These are phyloP conservation scores for Oreochromis spilurus DNA, from an alignment of 2,113 vertebrate genomes.

Conservation along the genomic window DNA sequence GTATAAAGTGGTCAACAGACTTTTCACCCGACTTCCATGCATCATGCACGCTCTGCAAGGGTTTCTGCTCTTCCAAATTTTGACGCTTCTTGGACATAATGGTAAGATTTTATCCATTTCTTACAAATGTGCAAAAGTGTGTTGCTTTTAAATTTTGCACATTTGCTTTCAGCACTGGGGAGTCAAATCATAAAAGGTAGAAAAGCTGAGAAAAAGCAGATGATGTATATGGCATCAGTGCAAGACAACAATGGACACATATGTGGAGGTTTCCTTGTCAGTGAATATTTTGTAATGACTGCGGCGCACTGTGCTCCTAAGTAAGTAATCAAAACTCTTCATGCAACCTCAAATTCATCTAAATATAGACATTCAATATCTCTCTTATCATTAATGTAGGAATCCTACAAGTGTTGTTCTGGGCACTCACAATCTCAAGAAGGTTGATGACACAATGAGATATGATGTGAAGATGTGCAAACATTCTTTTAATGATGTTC, in stretches of 20 bases:
- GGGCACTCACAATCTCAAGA: not conserved
- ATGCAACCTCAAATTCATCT: not conserved
- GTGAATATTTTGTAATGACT: constrained; percentile 62
- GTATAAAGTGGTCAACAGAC: not conserved
- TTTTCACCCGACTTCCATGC: not conserved
- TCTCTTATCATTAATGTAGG: not conserved
- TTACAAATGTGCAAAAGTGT: not conserved
- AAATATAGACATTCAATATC: not conserved
- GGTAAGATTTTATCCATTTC: not conserved
- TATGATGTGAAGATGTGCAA: constrained; percentile 8
- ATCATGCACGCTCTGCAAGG: not conserved
- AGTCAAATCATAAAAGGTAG: constrained; percentile 68
- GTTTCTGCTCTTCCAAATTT: not conserved
- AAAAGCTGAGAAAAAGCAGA: constrained; percentile 21
- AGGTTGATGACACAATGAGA: not conserved
- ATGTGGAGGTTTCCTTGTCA: constrained; percentile 51
- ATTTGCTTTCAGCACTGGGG: not conserved
- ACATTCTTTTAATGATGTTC: not conserved
- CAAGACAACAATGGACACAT: constrained; percentile 7
- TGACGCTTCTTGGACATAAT: not conserved
- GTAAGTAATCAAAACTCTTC: not conserved
- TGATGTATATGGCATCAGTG: constrained; percentile 69
- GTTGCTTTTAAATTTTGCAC: not conserved
- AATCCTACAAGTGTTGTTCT: not conserved
- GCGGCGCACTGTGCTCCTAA: constrained; percentile 58